phyloP scores from a whole-genome alignment of 2,888 invertebrate genomes.

The Xestobium rufovillosum region DNA sequence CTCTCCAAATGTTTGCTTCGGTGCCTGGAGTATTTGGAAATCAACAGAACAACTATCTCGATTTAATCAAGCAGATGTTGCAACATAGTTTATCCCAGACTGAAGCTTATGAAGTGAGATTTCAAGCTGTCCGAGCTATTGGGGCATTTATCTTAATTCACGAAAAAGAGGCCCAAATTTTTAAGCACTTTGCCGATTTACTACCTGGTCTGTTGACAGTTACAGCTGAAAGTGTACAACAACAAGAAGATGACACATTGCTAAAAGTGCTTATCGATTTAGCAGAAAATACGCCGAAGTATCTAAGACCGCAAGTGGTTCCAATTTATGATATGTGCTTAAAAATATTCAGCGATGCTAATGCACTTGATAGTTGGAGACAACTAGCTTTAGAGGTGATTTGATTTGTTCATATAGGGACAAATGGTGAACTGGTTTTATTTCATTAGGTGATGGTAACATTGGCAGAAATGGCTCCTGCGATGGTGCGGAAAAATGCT shows the following conservation, averaged over 20 bases:
- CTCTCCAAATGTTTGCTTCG: slow-evolving; percentile 88
- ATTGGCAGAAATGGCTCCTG: slow-evolving; percentile 88
- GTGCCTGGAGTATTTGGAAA: slow-evolving; percentile 97
- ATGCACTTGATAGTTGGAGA: slow-evolving; percentile 73
- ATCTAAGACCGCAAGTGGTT: slow-evolving; percentile 78
- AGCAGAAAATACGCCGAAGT: slow-evolving; percentile 90
- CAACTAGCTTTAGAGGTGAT: slow-evolving; percentile 82
- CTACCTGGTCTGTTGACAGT: slow-evolving; percentile 71
- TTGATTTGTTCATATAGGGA: neutral
- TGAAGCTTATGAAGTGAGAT: slow-evolving; percentile 65
- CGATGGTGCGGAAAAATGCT: slow-evolving; percentile 91
- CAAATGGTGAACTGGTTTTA: slow-evolving; percentile 48
- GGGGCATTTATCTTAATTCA: slow-evolving; percentile 86
- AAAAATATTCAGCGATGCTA: slow-evolving; percentile 68
- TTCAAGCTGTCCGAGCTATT: slow-evolving; percentile 76
- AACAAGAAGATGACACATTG: slow-evolving; percentile 81
- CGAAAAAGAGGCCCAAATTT: slow-evolving; percentile 85
- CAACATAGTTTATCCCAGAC: slow-evolving; percentile 64
- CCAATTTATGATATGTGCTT: slow-evolving; percentile 81
- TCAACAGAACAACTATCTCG: slow-evolving; percentile 83
- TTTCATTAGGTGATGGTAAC: slow-evolving; percentile 63
- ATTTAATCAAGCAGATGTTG: slow-evolving; percentile 92
- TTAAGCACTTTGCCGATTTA: slow-evolving; percentile 82
- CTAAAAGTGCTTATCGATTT: slow-evolving; percentile 91
- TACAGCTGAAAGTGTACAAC: slow-evolving; percentile 73